phyloP scores from a whole-genome alignment of 1,140 invertebrate genomes.

The Leptopilina boulardi region DNA sequence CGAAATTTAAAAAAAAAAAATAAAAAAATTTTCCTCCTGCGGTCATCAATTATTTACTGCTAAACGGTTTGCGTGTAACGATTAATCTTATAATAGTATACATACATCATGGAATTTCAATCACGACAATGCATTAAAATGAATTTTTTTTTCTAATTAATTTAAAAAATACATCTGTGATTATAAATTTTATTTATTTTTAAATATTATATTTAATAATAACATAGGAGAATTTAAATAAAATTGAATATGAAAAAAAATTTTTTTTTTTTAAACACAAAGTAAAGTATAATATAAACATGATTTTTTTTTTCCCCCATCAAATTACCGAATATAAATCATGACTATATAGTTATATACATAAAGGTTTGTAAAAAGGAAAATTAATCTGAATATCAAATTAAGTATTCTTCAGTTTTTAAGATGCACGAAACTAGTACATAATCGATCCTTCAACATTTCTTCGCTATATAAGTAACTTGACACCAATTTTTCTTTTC shows the following conservation, averaged over 20 bases:
- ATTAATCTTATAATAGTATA: background rate
- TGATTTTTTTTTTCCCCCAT: too few species aligned
- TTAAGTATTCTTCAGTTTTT: constrained; percentile 13
- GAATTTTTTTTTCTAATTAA: background rate
- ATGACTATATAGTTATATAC: background rate
- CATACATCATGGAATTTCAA: background rate
- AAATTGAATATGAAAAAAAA: too few species aligned
- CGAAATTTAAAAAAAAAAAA: too few species aligned
- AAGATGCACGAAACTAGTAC: constrained; percentile 7
- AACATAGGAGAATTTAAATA: too few species aligned
- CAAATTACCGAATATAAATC: background rate
- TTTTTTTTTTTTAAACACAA: too few species aligned
- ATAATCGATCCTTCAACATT: constrained; percentile 24
- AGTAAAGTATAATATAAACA: too few species aligned
- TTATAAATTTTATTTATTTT: background rate
- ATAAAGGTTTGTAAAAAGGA: background rate
- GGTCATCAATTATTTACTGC: background rate
- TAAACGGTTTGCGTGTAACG: background rate
- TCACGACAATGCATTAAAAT: background rate
- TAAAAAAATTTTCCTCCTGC: background rate
- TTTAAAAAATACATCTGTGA: background rate
- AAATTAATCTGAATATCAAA: background rate
- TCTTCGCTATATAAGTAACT: background rate
- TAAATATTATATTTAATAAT: too few species aligned
- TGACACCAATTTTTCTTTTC: background rate